Conservation (phyloP, 2,888 invertebrate genomes). For the Euproctis similis region DNA sequence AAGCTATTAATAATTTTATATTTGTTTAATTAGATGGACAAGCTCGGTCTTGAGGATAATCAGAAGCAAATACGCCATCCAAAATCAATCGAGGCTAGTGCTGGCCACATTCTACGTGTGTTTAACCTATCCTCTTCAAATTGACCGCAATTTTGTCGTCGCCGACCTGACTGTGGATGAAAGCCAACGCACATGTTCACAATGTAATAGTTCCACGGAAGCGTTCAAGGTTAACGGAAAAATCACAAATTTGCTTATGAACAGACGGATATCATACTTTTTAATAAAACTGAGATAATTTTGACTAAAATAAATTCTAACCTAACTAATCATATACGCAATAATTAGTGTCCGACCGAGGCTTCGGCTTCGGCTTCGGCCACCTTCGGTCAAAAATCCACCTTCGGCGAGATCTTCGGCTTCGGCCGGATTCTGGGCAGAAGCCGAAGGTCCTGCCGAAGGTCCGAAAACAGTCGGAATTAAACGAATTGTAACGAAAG, state of each 20-base stretch:
- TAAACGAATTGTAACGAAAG: no score
- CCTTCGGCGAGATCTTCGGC: no score
- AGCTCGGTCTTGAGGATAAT: neutral
- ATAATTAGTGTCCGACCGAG: no score
- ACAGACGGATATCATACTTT: conserved; percentile 9
- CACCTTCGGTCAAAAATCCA: no score
- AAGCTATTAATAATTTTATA: no score
- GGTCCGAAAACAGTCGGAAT: no score
- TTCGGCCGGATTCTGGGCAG: no score
- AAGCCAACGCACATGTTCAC: conserved; percentile 1
- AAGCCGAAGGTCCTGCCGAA: no score
- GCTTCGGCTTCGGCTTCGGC: no score
- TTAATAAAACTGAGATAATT: no score
- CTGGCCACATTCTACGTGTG: conserved; percentile 5
- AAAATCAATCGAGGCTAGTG: conserved; percentile 1
- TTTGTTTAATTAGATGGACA: conserved; percentile 3
- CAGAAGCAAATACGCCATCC: conserved; percentile 3
- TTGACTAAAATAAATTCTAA: no score
- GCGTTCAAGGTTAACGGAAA: conserved; percentile 3
- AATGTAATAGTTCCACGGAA: conserved; percentile 1
- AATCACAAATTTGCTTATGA: conserved; percentile 8
- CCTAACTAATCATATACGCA: no score
- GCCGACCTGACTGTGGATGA: conserved; percentile 4
- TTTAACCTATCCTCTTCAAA: conserved; percentile 6
- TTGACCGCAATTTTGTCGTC: conserved; percentile 3